Evolutionary conservation across 2,888 invertebrate species (phyloP), one percentile per base, ranked within the genome.

Genomic region (Leucoma salicis): DNA sequence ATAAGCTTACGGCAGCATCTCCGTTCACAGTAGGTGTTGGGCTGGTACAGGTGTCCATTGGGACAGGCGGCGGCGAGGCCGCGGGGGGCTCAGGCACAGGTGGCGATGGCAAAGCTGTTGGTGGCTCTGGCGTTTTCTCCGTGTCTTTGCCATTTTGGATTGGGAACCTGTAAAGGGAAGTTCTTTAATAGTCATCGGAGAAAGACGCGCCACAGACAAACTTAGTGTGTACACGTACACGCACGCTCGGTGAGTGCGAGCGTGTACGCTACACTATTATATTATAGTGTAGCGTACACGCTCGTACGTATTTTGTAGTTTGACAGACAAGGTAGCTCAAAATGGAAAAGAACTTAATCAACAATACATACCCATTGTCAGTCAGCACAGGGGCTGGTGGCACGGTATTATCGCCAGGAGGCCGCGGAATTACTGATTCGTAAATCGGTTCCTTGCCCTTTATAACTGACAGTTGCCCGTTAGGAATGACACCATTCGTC

Each of bases 381-480:
- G 78, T 78, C 1, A 77, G 70, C 3, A 66, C 62, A 37, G 13
- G 70, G 6, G 70, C 67, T n/a, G 71, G 50, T 0, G 63, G 51
- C 0, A 58, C 15, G 0, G 70, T 45, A 11, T 48, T 70, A 7
- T 64, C 68, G 0, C 63, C 47, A 31, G 92, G 92, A 29, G 94
- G 93, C 4, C 95, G 87, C 1, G 95, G 95, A 52, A 95, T 90
- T 4, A 96, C 95, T 0, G 96, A 93, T 72, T 97, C 96, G 74
- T 97, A 97, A 55, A 97, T 97, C 0, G 96, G 96, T 77, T 95
- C 94, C 46, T 92, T 91, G 36, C 83, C 76, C 40, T 90, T 84
- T 3, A 90, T 58, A 0, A 85, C 76, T 0, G 83, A 73, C 1
- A 87, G 68, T 21, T 90, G 90, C 1, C 91, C 91, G 46, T 91